Percentiles rank a stretch among this genome's conserved stretches.
Evolutionary conservation across 53 echinoderm and acorn worm species (phyloP).

Genomic region (Paracentrotus lividus): DNA sequence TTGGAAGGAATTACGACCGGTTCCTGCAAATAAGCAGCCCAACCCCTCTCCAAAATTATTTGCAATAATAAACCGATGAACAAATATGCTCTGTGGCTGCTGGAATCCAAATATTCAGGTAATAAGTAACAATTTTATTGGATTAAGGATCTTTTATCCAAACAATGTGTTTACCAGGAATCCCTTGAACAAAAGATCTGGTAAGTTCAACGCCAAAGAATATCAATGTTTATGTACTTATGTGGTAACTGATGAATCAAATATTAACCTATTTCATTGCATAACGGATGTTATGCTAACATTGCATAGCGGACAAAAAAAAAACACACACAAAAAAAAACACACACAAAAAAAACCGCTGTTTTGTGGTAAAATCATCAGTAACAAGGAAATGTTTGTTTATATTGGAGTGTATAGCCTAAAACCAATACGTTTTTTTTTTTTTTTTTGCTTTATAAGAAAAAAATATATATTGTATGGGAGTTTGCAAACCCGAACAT

Average conservation of each 20-base stretch:
- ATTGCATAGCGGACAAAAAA: not conserved
- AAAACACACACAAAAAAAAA: no score
- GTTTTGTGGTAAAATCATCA: no score
- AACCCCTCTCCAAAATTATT: no score
- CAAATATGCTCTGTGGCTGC: not conserved
- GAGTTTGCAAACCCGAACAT: no score
- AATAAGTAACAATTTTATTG: not conserved
- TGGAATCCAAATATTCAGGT: not conserved
- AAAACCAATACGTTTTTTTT: no score
- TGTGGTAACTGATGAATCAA: not conserved
- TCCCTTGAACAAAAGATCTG: not conserved
- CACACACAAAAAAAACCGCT: no score
- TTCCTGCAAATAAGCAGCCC: no score
- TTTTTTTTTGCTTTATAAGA: no score
- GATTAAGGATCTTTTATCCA: not conserved
- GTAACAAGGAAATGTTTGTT: no score
- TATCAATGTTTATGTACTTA: not conserved
- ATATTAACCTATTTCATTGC: not conserved
- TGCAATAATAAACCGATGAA: not conserved
- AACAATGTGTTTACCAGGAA: not conserved
- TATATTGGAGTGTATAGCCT: no score
- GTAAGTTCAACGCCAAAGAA: not conserved
- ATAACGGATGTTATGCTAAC: slow-evolving; percentile 19
- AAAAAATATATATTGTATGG: no score
- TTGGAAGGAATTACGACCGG: no score